Conservation (phyloP, 2,797 vertebrate species). For the Coracias cyanogaster region DNA sequence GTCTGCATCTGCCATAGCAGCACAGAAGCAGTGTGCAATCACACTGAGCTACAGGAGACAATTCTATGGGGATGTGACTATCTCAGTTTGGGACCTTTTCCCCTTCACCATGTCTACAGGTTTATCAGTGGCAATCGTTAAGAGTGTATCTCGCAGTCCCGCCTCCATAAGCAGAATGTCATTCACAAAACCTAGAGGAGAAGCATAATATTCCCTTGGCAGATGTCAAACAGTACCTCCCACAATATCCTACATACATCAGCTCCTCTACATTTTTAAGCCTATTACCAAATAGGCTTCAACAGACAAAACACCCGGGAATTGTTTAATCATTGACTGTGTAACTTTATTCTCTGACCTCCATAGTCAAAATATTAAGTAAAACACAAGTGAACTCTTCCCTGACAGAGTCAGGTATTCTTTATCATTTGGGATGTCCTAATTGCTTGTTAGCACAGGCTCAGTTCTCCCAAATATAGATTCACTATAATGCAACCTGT, state of each 20-base stretch:
- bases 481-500: neutral
- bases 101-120: neutral
- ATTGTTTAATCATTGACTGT: neutral
- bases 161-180: slow-evolving; percentile 49
- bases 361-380: neutral
- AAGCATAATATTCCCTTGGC: slow-evolving; percentile 45
- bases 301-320: slow-evolving; percentile 7
- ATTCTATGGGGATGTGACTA: neutral
- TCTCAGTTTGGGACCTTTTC: neutral
- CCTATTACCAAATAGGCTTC: slow-evolving; percentile 39
- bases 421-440: neutral
- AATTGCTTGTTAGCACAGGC: neutral
- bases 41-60: neutral
- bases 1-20: neutral
- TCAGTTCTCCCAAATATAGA: neutral
- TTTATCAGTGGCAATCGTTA: slow-evolving; percentile 24
- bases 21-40: neutral
- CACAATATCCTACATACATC: slow-evolving; percentile 55
- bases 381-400: neutral
- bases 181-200: slow-evolving; percentile 68
- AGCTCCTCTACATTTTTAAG: slow-evolving; percentile 49
- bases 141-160: slow-evolving; percentile 47
- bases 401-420: neutral
- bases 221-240: slow-evolving; percentile 73
- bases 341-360: slow-evolving; percentile 1